Evolutionary conservation across 2,888 invertebrate genomes (phyloP).

Genomic region (Leuctra nigra): DNA sequence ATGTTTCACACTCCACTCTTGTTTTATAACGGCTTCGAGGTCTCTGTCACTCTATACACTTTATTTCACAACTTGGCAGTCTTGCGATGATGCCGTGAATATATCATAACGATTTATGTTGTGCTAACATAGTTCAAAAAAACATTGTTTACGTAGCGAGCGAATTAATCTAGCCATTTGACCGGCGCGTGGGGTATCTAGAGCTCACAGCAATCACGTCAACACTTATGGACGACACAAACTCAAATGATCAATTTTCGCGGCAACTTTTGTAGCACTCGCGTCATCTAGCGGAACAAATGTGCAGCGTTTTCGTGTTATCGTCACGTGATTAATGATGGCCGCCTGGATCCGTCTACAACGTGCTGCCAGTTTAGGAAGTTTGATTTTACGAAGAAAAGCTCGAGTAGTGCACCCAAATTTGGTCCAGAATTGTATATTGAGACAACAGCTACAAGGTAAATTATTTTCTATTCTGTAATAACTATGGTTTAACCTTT

Average conservation of each 20-base stretch:
- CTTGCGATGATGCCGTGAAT: too few relatives aligned
- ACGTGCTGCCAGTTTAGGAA: constrained; percentile 24
- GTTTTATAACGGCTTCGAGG: too few relatives aligned
- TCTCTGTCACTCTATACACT: too few relatives aligned
- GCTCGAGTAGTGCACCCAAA: background rate
- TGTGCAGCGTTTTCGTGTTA: constrained; percentile 14
- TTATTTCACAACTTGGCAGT: too few relatives aligned
- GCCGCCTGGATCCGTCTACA: constrained; percentile 25
- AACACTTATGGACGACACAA: constrained; percentile 10
- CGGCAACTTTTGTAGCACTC: constrained; percentile 24
- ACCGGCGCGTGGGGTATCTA: constrained; percentile 27
- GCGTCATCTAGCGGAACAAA: constrained; percentile 27
- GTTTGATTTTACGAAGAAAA: constrained; percentile 18
- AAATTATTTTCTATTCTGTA: background rate
- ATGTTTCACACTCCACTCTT: too few relatives aligned
- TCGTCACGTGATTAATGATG: constrained; percentile 26
- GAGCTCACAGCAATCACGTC: too few relatives aligned
- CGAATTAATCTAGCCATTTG: constrained; percentile 29
- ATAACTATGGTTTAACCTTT: too few relatives aligned
- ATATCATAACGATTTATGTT: too few relatives aligned
- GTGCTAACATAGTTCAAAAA: constrained; percentile 29
- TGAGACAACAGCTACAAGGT: background rate
- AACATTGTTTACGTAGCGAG: constrained; percentile 34
- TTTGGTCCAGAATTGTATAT: background rate
- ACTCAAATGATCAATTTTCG: constrained; percentile 25